phyloP scores from a whole-genome alignment of 2,797 vertebrate genomes.

The Tauraco hartlaubi region DNA sequence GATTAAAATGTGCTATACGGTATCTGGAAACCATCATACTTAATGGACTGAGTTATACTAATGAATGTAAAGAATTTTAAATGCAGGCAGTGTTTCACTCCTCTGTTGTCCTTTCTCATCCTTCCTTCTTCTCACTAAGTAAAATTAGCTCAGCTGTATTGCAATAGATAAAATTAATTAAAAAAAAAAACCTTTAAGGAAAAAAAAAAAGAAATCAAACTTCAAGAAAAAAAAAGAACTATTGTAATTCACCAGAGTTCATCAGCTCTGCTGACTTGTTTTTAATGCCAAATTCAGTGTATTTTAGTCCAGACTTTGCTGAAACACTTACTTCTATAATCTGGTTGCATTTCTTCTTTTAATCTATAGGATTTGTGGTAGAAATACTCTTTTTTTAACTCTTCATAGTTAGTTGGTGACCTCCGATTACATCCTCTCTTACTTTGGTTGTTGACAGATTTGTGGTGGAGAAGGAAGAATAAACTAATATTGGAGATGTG shows the following conservation, averaged over 20 bases:
- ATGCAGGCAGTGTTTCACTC: constrained; percentile 34
- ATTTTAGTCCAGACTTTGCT: background rate
- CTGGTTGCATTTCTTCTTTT: background rate
- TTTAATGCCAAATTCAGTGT: background rate
- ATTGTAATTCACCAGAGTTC: background rate
- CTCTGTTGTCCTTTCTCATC: background rate
- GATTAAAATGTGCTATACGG: background rate
- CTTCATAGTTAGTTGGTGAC: background rate
- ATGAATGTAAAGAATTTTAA: constrained; percentile 58
- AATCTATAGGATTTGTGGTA: background rate
- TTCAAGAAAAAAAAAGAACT: background rate
- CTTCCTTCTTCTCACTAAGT: constrained; percentile 18
- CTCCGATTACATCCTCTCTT: background rate
- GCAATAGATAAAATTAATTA: constrained; percentile 5
- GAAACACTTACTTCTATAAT: background rate
- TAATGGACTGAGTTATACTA: constrained; percentile 60
- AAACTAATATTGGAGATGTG: background rate
- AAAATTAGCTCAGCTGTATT: constrained; percentile 39
- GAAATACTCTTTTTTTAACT: background rate
- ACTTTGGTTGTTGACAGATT: background rate
- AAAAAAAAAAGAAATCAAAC: background rate
- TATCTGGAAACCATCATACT: constrained; percentile 32
- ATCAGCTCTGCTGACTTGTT: background rate
- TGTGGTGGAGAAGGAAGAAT: background rate
- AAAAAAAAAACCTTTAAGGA: background rate